Conservation (phyloP, 2,797 vertebrate genomes). For the Kryptopterus vitreolus region DNA sequence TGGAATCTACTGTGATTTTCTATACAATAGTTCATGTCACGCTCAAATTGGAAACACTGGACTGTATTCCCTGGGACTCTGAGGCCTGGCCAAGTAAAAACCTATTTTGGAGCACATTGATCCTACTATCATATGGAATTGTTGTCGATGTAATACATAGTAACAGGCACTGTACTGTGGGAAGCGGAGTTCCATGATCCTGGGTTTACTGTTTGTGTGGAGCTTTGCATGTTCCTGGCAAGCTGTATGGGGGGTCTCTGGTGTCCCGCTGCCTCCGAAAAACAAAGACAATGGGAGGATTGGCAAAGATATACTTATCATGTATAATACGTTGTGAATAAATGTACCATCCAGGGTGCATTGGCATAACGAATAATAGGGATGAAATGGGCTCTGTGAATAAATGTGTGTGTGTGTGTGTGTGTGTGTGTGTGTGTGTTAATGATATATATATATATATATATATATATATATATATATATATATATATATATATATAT, state of each 20-base stretch:
- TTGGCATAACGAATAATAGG: not conserved
- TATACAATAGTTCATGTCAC: not conserved
- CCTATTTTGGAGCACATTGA: not conserved
- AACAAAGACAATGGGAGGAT: not conserved
- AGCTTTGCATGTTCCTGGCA: not conserved
- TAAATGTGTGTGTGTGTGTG: too few relatives aligned
- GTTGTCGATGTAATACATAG: not conserved
- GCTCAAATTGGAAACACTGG: not conserved
- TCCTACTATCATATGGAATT: constrained; percentile 14
- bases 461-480: too few relatives aligned
- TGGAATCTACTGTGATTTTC: not conserved
- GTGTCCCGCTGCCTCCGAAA: not conserved
- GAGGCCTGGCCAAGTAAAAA: not conserved
- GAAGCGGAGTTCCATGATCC: not conserved
- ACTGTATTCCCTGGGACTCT: not conserved
- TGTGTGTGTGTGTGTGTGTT: too few relatives aligned
- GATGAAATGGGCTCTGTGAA: too few relatives aligned
- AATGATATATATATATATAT: too few relatives aligned
- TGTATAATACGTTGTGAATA: not conserved
- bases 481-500: too few relatives aligned
- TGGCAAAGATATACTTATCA: not conserved
- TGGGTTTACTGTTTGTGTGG: not conserved
- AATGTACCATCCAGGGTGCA: not conserved
- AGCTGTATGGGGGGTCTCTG: not conserved
- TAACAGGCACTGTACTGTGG: not conserved